Evolutionary conservation across 1,140 invertebrate genomes (phyloP).

Genomic region (Phthorimaea operculella): DNA sequence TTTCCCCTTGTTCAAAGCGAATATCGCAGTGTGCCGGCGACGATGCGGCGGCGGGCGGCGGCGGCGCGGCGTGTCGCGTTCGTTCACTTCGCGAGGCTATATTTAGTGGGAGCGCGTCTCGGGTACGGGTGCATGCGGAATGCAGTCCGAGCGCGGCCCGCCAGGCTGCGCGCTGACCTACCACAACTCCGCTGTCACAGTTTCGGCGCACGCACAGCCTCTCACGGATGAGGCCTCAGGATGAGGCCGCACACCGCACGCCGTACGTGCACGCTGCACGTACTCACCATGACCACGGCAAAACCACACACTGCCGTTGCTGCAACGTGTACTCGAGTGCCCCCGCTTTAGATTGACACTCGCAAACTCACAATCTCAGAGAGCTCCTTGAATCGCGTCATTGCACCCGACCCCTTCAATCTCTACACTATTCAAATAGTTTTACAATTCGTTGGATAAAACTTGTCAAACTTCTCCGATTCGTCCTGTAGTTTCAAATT

Average conservation of each 20-base stretch:
- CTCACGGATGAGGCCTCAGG: constrained; percentile 16
- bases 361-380: too few relatives aligned
- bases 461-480: too few relatives aligned
- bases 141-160: constrained; percentile 34
- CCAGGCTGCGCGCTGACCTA: constrained; percentile 34
- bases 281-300: neutral
- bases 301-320: neutral
- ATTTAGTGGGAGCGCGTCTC: constrained; percentile 45
- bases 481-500: too few relatives aligned
- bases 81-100: constrained; percentile 56
- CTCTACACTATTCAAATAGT: too few relatives aligned
- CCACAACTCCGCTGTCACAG: constrained; percentile 54
- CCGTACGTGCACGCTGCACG: neutral
- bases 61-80: constrained; percentile 33
- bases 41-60: constrained; percentile 13
- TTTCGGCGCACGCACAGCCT: constrained; percentile 38
- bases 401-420: too few relatives aligned
- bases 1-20: constrained; percentile 6
- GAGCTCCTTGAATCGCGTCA: too few relatives aligned
- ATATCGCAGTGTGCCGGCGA: constrained; percentile 16
- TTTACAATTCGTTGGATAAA: too few relatives aligned
- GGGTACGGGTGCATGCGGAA: constrained; percentile 33
- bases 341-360: too few relatives aligned
- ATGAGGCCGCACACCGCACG: neutral
- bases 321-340: neutral